phyloP scores from a whole-genome alignment of 2,888 invertebrate genomes.

The Eilema caniola region DNA sequence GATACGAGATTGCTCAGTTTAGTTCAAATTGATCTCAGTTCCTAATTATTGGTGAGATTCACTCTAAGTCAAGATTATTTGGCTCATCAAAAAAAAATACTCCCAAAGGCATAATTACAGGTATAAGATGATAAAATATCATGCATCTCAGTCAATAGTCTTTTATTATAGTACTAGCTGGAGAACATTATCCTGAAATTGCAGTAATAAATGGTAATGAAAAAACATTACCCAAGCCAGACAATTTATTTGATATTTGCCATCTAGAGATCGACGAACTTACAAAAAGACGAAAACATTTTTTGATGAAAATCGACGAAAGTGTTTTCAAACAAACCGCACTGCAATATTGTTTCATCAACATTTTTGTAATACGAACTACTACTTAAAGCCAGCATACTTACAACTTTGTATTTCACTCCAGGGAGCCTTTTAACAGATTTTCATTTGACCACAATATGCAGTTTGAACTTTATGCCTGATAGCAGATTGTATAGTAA shows the following conservation, averaged over 20 bases:
- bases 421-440: constrained; percentile 29
- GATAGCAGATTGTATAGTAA: constrained; percentile 14
- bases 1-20: no score
- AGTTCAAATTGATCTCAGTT: no score
- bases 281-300: not conserved
- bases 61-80: no score
- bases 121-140: no score
- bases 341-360: not conserved
- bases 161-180: not conserved
- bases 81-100: no score
- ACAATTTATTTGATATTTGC: not conserved
- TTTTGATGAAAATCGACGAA: not conserved
- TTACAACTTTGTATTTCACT: constrained; percentile 30
- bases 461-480: constrained; percentile 22
- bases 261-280: not conserved
- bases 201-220: not conserved
- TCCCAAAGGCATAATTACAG: no score
- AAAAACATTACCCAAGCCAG: not conserved
- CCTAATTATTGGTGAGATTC: not conserved
- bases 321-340: not conserved
- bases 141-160: no score
- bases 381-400: constrained; percentile 6
- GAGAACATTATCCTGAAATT: not conserved
- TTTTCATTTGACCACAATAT: constrained; percentile 26
- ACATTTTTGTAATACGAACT: constrained; percentile 9